phyloP scores from a whole-genome alignment of 2,888 invertebrate genomes.

The Syrphus vitripennis region DNA sequence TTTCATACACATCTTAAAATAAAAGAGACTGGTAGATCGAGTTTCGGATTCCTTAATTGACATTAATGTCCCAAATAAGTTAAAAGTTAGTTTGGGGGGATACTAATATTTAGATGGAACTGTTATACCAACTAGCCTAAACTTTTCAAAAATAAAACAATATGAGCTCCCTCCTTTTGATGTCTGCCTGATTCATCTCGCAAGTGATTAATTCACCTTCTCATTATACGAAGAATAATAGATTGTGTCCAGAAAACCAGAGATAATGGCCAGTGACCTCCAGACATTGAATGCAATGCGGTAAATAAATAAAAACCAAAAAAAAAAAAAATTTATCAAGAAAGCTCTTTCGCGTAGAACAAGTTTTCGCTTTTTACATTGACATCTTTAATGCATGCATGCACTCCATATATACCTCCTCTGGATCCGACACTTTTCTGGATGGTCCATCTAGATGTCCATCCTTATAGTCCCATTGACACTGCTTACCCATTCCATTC shows the following conservation, averaged over 20 bases:
- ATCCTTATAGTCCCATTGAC: slow-evolving; percentile 18
- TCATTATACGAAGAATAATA: neutral
- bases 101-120: too few relatives aligned
- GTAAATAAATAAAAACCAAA: neutral
- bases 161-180: too few relatives aligned
- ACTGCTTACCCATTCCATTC: slow-evolving; percentile 24
- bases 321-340: neutral
- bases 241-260: neutral
- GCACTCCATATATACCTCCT: neutral
- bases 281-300: neutral
- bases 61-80: too few relatives aligned
- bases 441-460: slow-evolving; percentile 33
- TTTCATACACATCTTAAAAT: too few relatives aligned
- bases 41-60: too few relatives aligned
- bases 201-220: neutral
- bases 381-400: slow-evolving; percentile 64
- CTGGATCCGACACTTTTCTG: neutral
- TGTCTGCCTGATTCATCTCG: too few relatives aligned
- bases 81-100: too few relatives aligned
- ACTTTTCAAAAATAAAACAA: too few relatives aligned
- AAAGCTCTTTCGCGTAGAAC: slow-evolving; percentile 21
- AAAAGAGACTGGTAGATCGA: too few relatives aligned
- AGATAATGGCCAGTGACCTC: slow-evolving; percentile 10
- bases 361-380: slow-evolving; percentile 60
- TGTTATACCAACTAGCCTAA: too few relatives aligned